Evolutionary conservation across 2,113 vertebrate genomes (phyloP), one percentile per base, ranked within the genome.

Genomic region (Cheilinus undulatus): DNA sequence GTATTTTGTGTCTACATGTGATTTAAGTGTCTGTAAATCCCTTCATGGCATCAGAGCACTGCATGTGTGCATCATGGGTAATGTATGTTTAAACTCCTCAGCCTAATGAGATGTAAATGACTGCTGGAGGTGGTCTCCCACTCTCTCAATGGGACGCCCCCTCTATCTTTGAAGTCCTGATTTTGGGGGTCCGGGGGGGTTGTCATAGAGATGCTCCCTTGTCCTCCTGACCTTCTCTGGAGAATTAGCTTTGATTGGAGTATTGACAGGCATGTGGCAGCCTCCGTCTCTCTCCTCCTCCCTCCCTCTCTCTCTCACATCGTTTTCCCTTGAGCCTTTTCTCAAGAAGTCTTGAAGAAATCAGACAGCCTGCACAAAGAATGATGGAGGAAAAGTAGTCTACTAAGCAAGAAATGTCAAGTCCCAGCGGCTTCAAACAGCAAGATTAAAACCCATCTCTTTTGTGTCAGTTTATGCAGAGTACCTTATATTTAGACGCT

Each of bases 51-150:
- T 20, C 54, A 24, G 38, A 28, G 17, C 32, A 28, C 61, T 42
- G 27, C 59, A 30, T 78, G 30, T 54, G 26, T 9, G 50, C 34
- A 42, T 48, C 50, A 27, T 65, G 46, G 27, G n/a, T 42, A 7
- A 24, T 61, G 65, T 61, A 42, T 42, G 43, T 56, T 81, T 71
- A 53, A 52, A 59, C 27, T 15, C 45, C 38, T 66, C 0, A 43
- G 60, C 65, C 63, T 82, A 88, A 91, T 90, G 86, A 89, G 84
- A 92, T 90, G 87, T 82, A 87, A 88, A 89, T 90, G 83, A 86
- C 73, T 82, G 83, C 69, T 67, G 81, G 77, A 76, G 84, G 90
- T 80, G 80, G 85, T 83, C 80, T 83, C 81, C 65, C 61, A 28
- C 73, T 82, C 82, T 20, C 76, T 87, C 80, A 76, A 79, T 81